phyloP scores from a whole-genome alignment of 2,888 invertebrate genomes.

The Pimpla rufipes region DNA sequence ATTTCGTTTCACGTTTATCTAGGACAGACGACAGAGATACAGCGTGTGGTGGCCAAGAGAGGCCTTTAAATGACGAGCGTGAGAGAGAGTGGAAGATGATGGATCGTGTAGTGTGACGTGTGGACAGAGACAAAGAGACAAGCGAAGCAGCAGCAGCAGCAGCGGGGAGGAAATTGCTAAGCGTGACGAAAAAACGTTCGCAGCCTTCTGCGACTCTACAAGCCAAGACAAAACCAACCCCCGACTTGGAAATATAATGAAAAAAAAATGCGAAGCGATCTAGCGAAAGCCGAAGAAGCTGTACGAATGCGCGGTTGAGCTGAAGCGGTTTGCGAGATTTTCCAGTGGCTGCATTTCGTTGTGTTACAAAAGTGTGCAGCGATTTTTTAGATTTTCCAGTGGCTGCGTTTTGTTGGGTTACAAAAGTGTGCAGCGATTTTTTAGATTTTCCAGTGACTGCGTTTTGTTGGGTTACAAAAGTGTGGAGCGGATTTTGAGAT shows the following conservation, averaged over 20 bases:
- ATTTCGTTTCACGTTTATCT: constrained; percentile 53
- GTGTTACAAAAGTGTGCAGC: too few species aligned
- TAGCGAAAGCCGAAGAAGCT: not conserved
- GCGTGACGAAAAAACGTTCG: not conserved
- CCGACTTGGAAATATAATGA: too few species aligned
- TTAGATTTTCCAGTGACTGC: too few species aligned
- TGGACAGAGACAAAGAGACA: constrained; percentile 70
- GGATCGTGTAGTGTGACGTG: constrained; percentile 72
- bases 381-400: too few species aligned
- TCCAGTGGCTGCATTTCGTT: not conserved
- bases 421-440: too few species aligned
- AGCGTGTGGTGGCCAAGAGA: constrained; percentile 69
- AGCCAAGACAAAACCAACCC: constrained; percentile 6
- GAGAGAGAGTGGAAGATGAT: constrained; percentile 34
- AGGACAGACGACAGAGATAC: constrained; percentile 70
- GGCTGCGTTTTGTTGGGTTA: not conserved
- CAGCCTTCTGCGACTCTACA: constrained; percentile 3
- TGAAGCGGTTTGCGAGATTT: not conserved
- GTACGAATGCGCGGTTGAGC: constrained; percentile 9
- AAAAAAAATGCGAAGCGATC: not conserved
- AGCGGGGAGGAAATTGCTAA: constrained; percentile 32
- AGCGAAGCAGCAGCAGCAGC: constrained; percentile 54
- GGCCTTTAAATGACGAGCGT: constrained; percentile 33
- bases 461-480: too few species aligned
- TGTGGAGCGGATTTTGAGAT: too few species aligned